Percentiles rank a stretch among this genome's conserved stretches.
Evolutionary conservation across 2,888 invertebrate species (phyloP).

Genomic region (Imbricaverruca yamaguchii): DNA sequence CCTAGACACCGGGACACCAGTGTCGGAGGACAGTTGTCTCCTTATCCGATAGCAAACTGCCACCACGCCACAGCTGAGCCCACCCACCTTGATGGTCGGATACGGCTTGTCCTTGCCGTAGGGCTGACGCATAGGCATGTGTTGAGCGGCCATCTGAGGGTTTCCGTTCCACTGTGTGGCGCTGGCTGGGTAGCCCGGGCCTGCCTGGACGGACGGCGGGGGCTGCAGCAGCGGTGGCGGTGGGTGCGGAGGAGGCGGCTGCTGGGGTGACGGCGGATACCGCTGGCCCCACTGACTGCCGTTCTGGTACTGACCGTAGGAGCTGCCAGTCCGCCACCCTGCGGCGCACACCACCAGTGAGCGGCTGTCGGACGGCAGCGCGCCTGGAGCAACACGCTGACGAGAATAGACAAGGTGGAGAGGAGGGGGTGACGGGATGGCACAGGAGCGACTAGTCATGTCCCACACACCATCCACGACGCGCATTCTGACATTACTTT

Average conservation of each 20-base stretch:
- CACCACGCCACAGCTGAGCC: neutral
- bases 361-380: no score
- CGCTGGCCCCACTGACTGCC: conserved; percentile 11
- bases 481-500: neutral
- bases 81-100: neutral
- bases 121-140: neutral
- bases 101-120: conserved; percentile 5
- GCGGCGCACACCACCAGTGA: neutral
- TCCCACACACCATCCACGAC: neutral
- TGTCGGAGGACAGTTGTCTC: no score
- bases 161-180: conserved; percentile 5
- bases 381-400: no score
- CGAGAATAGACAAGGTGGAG: no score
- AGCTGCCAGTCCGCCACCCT: neutral
- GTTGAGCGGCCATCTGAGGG: neutral
- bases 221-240: no score
- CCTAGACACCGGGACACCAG: no score
- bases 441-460: neutral
- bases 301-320: conserved; percentile 1
- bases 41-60: no score
- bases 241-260: neutral
- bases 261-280: neutral
- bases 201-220: neutral
- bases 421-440: neutral
- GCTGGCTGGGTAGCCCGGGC: neutral